Evolutionary conservation across 2,888 invertebrate genomes (phyloP), one percentile per base, ranked within the genome.

Genomic region (Diaprepes abbreviatus): DNA sequence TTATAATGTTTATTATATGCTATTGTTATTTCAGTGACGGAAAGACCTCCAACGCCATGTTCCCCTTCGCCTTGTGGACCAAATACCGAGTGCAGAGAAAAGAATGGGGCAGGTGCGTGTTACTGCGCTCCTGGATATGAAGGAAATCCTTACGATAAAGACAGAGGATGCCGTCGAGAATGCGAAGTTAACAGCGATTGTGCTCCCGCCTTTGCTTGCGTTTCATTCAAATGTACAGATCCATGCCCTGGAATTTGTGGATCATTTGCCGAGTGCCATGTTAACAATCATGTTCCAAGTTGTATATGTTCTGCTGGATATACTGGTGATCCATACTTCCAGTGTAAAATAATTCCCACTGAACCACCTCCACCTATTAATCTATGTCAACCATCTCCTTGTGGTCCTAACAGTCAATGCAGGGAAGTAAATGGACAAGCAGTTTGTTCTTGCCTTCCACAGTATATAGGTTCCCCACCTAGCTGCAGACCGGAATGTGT

Each of bases 241-340:
- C 95, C 95, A 0, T 95, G 95, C 78, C 91, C 91, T 0, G 92
- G 92, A 74, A 92, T 93, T 16, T 96, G 96, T 81, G 95, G 95
- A 10, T 87, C 88, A 52, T 88, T 90, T 74, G 94, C 95, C 5
- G 89, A 92, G 78, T 95, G 95, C 79, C 88, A 87, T 7, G 93
- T 94, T 1, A 89, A 90, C 75, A 90, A 91, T 73, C 94, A 95
- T 80, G 90, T 94, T 52, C 93, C 94, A 14, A 88, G 90, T 19
- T 94, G 94, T 78, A 88, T 88, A 5, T 94, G 94, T 79, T 91
- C 91, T 50, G 85, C 87, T 63, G 93, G 92, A 17, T 93, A 88
- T 77, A 91, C 91, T 1, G 94, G 94, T 52, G 93, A 95, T 87
- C 93, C 95, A 70, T 94, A 93, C 86, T 92, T 90, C 84, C 89